A percentile compares a stretch with the other conserved stretches of the same genome.
Conservation (phyloP, 2,888 invertebrate species). For the Epirrhoe tristata region DNA sequence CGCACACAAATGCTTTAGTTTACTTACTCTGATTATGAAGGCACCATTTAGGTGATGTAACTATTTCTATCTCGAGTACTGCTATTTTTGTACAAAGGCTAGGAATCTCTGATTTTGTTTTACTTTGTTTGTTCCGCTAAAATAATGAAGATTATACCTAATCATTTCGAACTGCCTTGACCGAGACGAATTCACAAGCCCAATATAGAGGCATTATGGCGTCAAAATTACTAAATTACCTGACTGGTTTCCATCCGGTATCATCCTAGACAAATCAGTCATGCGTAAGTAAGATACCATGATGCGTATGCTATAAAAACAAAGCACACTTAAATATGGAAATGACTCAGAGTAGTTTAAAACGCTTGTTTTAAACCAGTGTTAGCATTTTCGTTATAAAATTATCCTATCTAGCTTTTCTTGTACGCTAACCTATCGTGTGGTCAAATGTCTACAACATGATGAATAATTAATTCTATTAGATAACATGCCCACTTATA, state of each 20-base stretch:
- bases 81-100: conserved; percentile 5
- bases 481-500: conserved; percentile 52
- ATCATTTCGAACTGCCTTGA: conserved; percentile 54
- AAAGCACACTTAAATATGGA: neutral
- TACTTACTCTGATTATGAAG: conserved; percentile 64
- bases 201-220: conserved; percentile 51
- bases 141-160: conserved; percentile 25
- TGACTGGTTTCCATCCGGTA: conserved; percentile 66
- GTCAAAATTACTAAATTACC: conserved; percentile 55
- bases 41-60: conserved; percentile 66
- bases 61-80: conserved; percentile 49
- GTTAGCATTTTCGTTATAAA: neutral
- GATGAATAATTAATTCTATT: conserved; percentile 65
- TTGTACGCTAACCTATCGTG: neutral
- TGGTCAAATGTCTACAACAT: conserved; percentile 32
- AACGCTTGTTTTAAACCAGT: neutral
- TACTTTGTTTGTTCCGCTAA: conserved; percentile 8
- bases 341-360: neutral
- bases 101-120: conserved; percentile 41
- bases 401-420: neutral
- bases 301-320: conserved; percentile 1
- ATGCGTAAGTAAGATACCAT: conserved; percentile 3
- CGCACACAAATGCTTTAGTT: conserved; percentile 59
- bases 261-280: conserved; percentile 22
- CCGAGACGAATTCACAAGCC: conserved; percentile 47